A percentile compares a stretch with the other conserved stretches of the same genome.
Evolutionary conservation across 2,888 invertebrate genomes (phyloP).

Genomic region (Cacoxenus indagator): DNA sequence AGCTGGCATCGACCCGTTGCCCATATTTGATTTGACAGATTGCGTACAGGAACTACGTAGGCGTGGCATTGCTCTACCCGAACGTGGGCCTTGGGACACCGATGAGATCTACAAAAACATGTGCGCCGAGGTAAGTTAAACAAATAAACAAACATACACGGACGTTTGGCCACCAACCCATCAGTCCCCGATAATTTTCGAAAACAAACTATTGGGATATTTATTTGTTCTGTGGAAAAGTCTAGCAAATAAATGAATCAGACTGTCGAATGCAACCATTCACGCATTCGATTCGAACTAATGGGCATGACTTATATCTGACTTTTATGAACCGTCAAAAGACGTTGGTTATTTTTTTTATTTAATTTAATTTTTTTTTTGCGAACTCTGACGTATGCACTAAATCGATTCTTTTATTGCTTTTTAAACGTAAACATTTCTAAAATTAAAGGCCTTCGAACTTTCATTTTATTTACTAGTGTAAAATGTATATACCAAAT

Average conservation of each 20-base stretch:
- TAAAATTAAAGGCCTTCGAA: slow-evolving; percentile 31
- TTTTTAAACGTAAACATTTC: slow-evolving; percentile 56
- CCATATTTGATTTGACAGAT: slow-evolving; percentile 88
- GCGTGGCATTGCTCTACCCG: slow-evolving; percentile 86
- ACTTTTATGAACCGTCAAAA: slow-evolving; percentile 10
- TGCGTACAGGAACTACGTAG: slow-evolving; percentile 89
- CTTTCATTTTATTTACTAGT: not conserved
- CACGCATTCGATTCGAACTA: not conserved
- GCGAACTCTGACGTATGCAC: slow-evolving; percentile 52
- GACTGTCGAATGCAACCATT: not conserved
- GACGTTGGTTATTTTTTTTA: too few relatives aligned
- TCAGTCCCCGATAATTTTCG: too few relatives aligned
- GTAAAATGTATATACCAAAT: not conserved
- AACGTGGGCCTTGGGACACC: slow-evolving; percentile 84
- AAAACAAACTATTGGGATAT: slow-evolving; percentile 6
- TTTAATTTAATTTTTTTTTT: too few relatives aligned
- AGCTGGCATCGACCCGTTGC: slow-evolving; percentile 88
- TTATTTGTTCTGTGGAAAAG: slow-evolving; percentile 2
- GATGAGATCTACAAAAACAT: slow-evolving; percentile 87
- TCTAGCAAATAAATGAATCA: slow-evolving; percentile 18
- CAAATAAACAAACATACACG: slow-evolving; percentile 3
- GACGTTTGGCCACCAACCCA: not conserved
- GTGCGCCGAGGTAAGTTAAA: slow-evolving; percentile 81
- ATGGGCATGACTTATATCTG: slow-evolving; percentile 11
- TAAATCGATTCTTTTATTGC: slow-evolving; percentile 58